Base-by-base conservation (phyloP, 2,113 vertebrate species). In the Caranx melampygus region DNA sequence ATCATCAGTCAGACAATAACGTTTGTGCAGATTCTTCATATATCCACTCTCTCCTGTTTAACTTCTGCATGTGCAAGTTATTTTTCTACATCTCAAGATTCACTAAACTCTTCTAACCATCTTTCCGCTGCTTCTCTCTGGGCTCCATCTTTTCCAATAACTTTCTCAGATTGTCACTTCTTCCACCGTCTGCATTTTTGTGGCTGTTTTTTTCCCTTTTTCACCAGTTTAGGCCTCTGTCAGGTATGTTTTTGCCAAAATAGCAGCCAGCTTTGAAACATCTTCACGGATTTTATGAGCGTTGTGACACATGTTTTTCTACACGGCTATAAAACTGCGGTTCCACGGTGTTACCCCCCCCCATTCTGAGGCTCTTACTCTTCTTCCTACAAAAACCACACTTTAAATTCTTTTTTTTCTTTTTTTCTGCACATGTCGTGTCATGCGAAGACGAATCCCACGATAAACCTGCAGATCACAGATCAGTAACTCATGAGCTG, bases 401-500 rank as follows among this genome's bases (percentile, higher is more conserved):
- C 60, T 42, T 55, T 5, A 13, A 63, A 31, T 26, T 21, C 3
- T 13, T 13, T 21, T 42, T 6, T 42, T 21, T 15, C 4, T 5
- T 10, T 45, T 59, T 51, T 72, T 18, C 16, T 15, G 21, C 33
- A 42, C 45, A 26, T 20, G 10, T 54, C 63, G 15, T 71, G 60
- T 70, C 51, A 5, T 11, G 47, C 52, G 64, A 75, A 0, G 9
- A 58, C n/a, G 0, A 78, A 4, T 54, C 31, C 55, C 40, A 15
- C 2, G 15, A 70, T 61, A 51, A 83, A 77, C 52, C 47, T 75
- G 71, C 62, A 44, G 65, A 77, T 26, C 26, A 76, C 74, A 42
- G 75, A 67, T 71, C 37, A 13, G 14, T 82, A 76, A 61, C 73
- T 70, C 84, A 57, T 44, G 75, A 84, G 79, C 57, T n/a, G 34